Evolutionary conservation across 1,140 invertebrate genomes (phyloP).

Genomic region (Lepidurus packardi): DNA sequence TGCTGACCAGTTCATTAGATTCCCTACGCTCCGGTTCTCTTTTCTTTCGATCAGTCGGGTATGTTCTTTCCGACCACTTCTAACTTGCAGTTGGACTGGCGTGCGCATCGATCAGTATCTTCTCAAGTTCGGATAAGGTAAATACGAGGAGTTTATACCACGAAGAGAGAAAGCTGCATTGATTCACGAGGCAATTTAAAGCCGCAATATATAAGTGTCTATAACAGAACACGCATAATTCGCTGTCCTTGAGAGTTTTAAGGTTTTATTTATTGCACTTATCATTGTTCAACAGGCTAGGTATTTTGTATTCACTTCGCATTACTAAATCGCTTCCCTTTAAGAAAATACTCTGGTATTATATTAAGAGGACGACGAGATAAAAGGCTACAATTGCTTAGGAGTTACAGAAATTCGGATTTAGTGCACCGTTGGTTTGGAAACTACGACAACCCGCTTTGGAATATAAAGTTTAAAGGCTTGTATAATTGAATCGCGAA

Average conservation of each 20-base stretch:
- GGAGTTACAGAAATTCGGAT: no score
- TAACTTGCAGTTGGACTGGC: not conserved
- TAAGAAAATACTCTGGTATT: no score
- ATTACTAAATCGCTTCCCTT: no score
- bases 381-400: no score
- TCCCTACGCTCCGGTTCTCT: not conserved
- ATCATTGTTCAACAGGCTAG: not conserved
- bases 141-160: not conserved
- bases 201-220: not conserved
- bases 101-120: not conserved
- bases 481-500: no score
- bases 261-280: not conserved
- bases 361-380: no score
- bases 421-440: no score
- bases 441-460: no score
- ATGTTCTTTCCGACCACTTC: not conserved
- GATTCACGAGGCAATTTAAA: not conserved
- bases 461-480: no score
- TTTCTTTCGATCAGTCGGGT: not conserved
- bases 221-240: not conserved
- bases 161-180: not conserved
- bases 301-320: not conserved
- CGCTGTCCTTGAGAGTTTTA: not conserved
- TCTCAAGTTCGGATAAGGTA: not conserved
- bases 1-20: conserved; percentile 6